Conservation (phyloP, 2,797 vertebrate genomes). For the Chelmon rostratus region DNA sequence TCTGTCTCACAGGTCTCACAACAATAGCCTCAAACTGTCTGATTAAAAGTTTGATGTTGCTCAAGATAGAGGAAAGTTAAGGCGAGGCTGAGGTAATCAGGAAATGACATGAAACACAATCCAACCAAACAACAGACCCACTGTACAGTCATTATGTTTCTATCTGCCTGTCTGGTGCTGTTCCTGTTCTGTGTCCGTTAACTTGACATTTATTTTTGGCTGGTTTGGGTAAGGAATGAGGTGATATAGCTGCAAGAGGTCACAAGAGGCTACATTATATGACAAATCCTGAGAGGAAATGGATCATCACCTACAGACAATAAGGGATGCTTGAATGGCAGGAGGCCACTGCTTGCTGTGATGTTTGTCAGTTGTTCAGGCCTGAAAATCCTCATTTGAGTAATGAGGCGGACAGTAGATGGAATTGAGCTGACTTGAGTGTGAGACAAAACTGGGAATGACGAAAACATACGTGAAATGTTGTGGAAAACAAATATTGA, state of each 20-base stretch:
- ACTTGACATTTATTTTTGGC: not conserved
- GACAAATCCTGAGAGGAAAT: not conserved
- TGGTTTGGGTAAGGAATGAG: not conserved
- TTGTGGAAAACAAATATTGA: not conserved
- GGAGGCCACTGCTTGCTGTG: not conserved
- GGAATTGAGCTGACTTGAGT: not conserved
- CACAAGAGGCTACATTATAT: not conserved
- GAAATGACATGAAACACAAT: not conserved
- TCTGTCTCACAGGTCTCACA: conserved; percentile 11
- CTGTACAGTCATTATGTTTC: not conserved
- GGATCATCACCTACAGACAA: not conserved
- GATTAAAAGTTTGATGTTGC: conserved; percentile 11
- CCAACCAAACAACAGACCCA: not conserved
- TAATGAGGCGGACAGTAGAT: not conserved
- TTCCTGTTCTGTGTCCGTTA: not conserved
- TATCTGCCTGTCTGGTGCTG: not conserved
- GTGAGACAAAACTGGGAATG: too few species aligned
- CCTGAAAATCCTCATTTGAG: not conserved
- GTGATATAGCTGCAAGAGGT: not conserved
- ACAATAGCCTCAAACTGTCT: not conserved
- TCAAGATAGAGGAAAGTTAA: not conserved
- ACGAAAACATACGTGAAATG: too few species aligned
- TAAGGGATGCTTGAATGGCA: too few species aligned
- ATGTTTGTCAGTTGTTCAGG: not conserved
- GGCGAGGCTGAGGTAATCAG: not conserved